A percentile compares a stretch with the other conserved stretches of the same genome.
These are phyloP conservation scores for Ctenosaura bakeri DNA, from an alignment of 2,797 vertebrate species.

Conservation along the genomic window DNA sequence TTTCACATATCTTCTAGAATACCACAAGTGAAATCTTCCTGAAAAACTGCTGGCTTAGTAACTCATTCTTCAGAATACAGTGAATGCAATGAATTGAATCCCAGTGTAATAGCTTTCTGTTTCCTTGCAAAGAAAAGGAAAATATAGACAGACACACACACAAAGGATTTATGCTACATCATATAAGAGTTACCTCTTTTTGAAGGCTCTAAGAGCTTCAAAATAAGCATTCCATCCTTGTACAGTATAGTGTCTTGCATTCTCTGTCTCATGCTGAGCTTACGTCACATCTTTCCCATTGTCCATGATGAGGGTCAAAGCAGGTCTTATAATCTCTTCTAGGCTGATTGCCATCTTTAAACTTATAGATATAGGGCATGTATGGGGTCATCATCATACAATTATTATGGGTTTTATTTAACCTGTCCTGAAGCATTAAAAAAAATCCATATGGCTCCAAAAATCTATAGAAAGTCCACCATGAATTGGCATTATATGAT, in stretches of 20 bases:
- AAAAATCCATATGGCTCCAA: not conserved
- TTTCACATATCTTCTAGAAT: slow-evolving; percentile 1
- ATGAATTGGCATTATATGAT: not conserved
- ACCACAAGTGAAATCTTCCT: slow-evolving; percentile 1
- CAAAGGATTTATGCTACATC: not conserved
- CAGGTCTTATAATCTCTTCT: not conserved
- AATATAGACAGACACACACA: not conserved
- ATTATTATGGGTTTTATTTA: not conserved
- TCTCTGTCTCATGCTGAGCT: not conserved
- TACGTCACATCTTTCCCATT: not conserved
- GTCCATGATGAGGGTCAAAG: not conserved
- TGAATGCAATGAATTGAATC: not conserved
- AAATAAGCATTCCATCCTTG: not conserved
- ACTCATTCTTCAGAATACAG: slow-evolving; percentile 22
- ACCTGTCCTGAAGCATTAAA: too few relatives aligned
- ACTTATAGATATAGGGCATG: not conserved
- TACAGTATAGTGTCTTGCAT: not conserved
- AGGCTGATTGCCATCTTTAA: slow-evolving; percentile 5
- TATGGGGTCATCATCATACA: not conserved
- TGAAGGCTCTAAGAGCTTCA: not conserved
- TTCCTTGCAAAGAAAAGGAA: not conserved
- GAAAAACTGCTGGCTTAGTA: not conserved
- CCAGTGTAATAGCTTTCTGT: not conserved
- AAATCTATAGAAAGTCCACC: not conserved
- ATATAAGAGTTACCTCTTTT: not conserved